Percentiles rank a stretch among this genome's conserved stretches.
Conservation (phyloP, 2,797 vertebrate genomes). For the Nyctalus aviator region DNA sequence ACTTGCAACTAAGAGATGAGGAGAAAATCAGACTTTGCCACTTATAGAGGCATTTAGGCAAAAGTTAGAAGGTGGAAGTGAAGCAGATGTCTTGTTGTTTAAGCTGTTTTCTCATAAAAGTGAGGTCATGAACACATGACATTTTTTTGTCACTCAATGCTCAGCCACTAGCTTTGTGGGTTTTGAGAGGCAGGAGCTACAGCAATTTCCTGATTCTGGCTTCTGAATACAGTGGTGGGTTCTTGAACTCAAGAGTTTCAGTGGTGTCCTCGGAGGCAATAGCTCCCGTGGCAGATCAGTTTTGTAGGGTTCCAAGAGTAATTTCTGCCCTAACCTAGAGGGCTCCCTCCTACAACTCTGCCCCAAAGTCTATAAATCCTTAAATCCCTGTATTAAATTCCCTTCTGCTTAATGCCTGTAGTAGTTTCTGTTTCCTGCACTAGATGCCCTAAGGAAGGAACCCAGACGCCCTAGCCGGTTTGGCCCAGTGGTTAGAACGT, state of each 20-base stretch:
- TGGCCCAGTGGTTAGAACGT: no score
- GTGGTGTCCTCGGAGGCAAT: not conserved
- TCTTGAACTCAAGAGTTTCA: not conserved
- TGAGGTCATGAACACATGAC: not conserved
- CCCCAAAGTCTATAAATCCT: not conserved
- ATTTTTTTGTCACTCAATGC: not conserved
- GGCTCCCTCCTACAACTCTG: not conserved
- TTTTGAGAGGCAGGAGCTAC: not conserved
- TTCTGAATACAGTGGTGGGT: not conserved
- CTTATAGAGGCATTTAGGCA: not conserved
- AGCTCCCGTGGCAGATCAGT: not conserved
- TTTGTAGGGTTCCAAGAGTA: not conserved
- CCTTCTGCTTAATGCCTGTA: conserved; percentile 18
- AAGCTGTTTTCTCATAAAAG: not conserved
- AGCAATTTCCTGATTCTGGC: not conserved
- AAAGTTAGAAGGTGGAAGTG: not conserved
- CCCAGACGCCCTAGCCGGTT: no score
- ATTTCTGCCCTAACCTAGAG: not conserved
- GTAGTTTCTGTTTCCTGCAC: conserved; percentile 15
- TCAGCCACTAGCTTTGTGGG: not conserved
- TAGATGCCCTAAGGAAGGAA: not conserved
- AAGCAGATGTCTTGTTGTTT: conserved; percentile 1
- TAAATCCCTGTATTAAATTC: conserved; percentile 5
- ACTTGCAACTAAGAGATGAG: conserved; percentile 31
- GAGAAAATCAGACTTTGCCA: conserved; percentile 3